phyloP scores from a whole-genome alignment of 1,140 invertebrate genomes.

The Prorops nasuta region DNA sequence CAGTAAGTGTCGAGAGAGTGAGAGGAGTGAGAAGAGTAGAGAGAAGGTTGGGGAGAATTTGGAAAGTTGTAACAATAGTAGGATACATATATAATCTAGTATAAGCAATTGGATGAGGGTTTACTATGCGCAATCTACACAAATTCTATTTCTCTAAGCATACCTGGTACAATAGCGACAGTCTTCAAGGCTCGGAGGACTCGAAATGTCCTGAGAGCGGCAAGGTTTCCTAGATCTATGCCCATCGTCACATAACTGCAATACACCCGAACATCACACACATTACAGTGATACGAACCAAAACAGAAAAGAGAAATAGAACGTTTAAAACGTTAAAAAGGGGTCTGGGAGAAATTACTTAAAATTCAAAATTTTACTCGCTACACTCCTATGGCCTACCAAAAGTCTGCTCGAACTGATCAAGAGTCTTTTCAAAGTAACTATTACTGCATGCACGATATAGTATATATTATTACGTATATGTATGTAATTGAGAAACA shows the following conservation, averaged over 20 bases:
- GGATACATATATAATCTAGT: too few species aligned
- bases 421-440: slow-evolving; percentile 20
- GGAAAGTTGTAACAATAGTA: too few species aligned
- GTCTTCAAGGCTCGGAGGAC: slow-evolving; percentile 98
- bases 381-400: slow-evolving; percentile 32
- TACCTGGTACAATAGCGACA: slow-evolving; percentile 99
- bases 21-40: neutral
- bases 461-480: neutral
- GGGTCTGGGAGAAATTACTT: slow-evolving; percentile 17
- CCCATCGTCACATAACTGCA: slow-evolving; percentile 98
- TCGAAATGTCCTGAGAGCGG: slow-evolving; percentile 97
- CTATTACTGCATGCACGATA: slow-evolving; percentile 46
- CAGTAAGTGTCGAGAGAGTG: neutral
- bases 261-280: slow-evolving; percentile 60
- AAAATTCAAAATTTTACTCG: slow-evolving; percentile 22
- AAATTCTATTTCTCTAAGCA: slow-evolving; percentile 50
- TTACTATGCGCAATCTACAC: slow-evolving; percentile 21
- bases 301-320: slow-evolving; percentile 22
- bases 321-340: slow-evolving; percentile 15
- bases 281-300: slow-evolving; percentile 56
- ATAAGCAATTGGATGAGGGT: neutral
- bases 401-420: slow-evolving; percentile 22
- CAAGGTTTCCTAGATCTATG: slow-evolving; percentile 96
- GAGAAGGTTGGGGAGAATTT: neutral
- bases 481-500: too few species aligned